Evolutionary conservation across 2,888 invertebrate species (phyloP), one percentile per base, ranked within the genome.

Genomic region (Ashinkailepas kermadecensis): DNA sequence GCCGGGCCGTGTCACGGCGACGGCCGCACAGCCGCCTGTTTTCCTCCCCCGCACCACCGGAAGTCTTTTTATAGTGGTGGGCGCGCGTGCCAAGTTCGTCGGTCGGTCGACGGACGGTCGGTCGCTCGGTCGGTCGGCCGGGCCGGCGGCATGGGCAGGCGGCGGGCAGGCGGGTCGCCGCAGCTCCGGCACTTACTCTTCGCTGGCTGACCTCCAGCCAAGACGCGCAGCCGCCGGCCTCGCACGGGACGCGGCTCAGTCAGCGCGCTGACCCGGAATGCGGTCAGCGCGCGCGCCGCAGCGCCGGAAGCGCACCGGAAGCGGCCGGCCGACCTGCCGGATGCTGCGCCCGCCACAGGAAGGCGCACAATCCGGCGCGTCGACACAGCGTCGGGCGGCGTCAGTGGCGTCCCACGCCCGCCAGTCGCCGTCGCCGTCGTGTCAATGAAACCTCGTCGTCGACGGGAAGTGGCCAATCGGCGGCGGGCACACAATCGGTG

Each of bases 21-120:
- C 65, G 65, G n/a, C n/a, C 12, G 23, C 18, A 18, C 67, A 23
- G 23, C 23, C 39, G 39, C 67, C 67, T 10, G 25, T 67, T 67
- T 21, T 23, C 67, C 23, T 21, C 67, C 70, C 70, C 70, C 39
- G 39, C 25, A n/a, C 39, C 70, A 18, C 70, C 70, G 70, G 70
- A 70, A 70, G 70, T 70, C 70, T 70, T 70, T 70, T 70, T 70
- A 54, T 70, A 70, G 70, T 70, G n/a, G 39, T 39, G 15, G 39
- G 39, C 54, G 39, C 54, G 25, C 18, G 39, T 70, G 70, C 70
- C 70, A 70, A 70, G 70, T n/a, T 54, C 12, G 59, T 15, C 59
- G 39, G 64, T 64, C n/a, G 64, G 64, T n/a, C 25, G 67, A 10
- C 9, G 67, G 67, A n/a, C 67, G 64, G 64, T 25, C 59, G 67